Evolutionary conservation across 2,797 vertebrate genomes (phyloP).

Genomic region (Eulemur albifrons): DNA sequence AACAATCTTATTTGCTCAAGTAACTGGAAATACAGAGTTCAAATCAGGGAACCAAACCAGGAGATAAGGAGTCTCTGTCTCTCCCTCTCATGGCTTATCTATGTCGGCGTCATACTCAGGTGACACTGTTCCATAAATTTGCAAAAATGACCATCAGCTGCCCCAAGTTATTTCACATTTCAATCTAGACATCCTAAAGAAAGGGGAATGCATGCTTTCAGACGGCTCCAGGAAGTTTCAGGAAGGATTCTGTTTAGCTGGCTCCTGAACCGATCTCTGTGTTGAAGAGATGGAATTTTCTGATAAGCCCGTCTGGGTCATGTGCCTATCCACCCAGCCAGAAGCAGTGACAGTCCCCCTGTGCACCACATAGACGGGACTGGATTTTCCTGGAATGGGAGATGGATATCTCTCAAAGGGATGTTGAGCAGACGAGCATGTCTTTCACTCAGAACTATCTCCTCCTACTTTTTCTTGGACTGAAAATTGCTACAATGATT

Average conservation of each 20-base stretch:
- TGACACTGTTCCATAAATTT: not conserved
- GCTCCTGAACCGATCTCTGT: not conserved
- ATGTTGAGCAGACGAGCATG: not conserved
- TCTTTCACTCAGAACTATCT: not conserved
- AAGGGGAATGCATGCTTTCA: not conserved
- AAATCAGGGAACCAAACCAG: not conserved
- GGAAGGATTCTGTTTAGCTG: not conserved
- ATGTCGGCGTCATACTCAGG: not conserved
- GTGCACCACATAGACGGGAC: not conserved
- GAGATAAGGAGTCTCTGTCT: not conserved
- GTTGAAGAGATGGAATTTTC: not conserved
- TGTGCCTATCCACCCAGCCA: not conserved
- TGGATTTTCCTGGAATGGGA: not conserved
- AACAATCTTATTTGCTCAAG: not conserved
- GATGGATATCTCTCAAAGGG: not conserved
- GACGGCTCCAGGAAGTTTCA: not conserved
- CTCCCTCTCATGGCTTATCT: not conserved
- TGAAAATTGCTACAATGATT: not conserved
- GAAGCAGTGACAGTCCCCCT: not conserved
- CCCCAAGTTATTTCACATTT: not conserved
- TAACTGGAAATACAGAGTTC: not conserved
- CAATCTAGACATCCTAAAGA: not conserved
- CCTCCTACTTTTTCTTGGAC: not conserved
- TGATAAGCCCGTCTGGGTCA: not conserved
- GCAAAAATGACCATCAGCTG: not conserved